Evolutionary conservation across 2,113 vertebrate species (phyloP).

Genomic region (Nerophis lumbriciformis): DNA sequence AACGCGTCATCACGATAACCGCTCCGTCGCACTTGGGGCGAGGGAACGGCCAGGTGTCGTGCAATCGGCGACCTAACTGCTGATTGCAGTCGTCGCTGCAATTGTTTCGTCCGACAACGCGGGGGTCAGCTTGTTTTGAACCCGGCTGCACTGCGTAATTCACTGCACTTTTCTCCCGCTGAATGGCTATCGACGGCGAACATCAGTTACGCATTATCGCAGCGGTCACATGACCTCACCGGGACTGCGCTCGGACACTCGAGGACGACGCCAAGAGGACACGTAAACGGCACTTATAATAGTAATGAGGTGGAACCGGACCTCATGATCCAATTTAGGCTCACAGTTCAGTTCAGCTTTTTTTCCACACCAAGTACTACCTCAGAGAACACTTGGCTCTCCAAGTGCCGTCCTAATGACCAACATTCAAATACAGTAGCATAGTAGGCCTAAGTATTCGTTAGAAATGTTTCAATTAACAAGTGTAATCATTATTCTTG

Average conservation of each 20-base stretch:
- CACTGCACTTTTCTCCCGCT: slow-evolving; percentile 64
- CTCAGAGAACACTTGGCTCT: no score
- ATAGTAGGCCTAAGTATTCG: no score
- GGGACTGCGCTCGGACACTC: slow-evolving; percentile 32
- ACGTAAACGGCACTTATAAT: neutral
- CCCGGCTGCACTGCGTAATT: slow-evolving; percentile 64
- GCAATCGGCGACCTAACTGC: slow-evolving; percentile 54
- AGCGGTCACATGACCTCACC: slow-evolving; percentile 53
- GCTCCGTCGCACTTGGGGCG: slow-evolving; percentile 53
- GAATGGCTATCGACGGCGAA: slow-evolving; percentile 68
- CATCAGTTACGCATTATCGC: slow-evolving; percentile 63
- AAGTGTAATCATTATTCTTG: no score
- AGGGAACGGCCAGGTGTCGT: slow-evolving; percentile 67
- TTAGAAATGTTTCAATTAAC: no score
- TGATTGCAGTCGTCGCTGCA: slow-evolving; percentile 70
- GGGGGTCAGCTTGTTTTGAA: slow-evolving; percentile 63
- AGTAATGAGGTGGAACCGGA: no score
- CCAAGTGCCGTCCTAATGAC: no score
- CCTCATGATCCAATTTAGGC: no score
- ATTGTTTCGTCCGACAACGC: slow-evolving; percentile 66
- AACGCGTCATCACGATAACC: slow-evolving; percentile 59
- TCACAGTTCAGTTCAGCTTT: no score
- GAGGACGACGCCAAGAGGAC: neutral
- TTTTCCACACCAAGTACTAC: no score
- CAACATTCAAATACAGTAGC: no score